Evolutionary conservation across 2,797 vertebrate species (phyloP).

Genomic region (Cercopithecus hamlyni): DNA sequence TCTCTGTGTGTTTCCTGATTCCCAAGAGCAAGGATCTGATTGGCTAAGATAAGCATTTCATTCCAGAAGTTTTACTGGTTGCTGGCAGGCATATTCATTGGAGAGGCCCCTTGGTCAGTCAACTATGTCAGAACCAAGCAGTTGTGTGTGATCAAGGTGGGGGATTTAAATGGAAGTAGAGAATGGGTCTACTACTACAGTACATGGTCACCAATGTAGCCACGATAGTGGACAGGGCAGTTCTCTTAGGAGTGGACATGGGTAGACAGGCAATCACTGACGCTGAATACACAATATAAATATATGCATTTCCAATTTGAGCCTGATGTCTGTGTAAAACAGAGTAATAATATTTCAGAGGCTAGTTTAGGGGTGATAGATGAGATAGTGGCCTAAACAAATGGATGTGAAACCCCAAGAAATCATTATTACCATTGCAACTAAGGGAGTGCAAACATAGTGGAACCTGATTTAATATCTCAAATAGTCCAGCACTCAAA

Average conservation of each 20-base stretch:
- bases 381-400: not conserved
- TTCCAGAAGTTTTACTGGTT: not conserved
- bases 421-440: not conserved
- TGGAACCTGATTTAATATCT: not conserved
- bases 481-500: not conserved
- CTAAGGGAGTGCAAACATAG: not conserved
- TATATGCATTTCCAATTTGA: not conserved
- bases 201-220: not conserved
- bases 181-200: not conserved
- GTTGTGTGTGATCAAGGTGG: not conserved
- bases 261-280: not conserved
- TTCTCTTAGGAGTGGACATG: not conserved
- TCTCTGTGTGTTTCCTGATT: not conserved
- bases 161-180: not conserved
- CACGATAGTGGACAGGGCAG: not conserved
- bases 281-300: not conserved
- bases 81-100: not conserved
- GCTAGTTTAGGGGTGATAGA: not conserved
- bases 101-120: not conserved
- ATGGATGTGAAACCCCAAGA: not conserved
- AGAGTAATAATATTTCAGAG: not conserved
- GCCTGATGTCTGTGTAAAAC: not conserved
- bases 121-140: not conserved
- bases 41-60: not conserved
- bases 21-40: not conserved